Evolutionary conservation across 2,113 vertebrate species (phyloP).

Genomic region (Actinemys pallida): DNA sequence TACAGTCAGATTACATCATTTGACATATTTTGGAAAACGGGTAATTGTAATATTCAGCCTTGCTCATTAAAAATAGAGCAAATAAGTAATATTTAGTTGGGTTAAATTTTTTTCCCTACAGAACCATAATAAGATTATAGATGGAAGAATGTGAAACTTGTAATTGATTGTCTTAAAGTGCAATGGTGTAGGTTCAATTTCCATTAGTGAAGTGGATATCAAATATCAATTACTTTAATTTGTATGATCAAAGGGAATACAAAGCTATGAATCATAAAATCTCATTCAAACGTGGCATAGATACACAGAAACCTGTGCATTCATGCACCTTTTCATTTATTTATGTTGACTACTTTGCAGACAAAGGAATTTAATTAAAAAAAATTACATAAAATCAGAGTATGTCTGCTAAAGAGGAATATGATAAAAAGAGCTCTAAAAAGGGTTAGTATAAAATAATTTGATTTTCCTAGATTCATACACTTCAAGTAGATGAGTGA

Average conservation of each 20-base stretch:
- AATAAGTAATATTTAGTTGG: not conserved
- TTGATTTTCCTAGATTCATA: not conserved
- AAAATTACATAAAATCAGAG: not conserved
- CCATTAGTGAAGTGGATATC: rapidly evolving
- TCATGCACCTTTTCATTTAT: not conserved
- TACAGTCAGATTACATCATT: not conserved
- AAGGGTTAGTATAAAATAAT: not conserved
- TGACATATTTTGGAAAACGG: not conserved
- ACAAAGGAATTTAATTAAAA: not conserved
- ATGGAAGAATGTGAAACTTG: not conserved
- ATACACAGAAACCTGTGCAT: not conserved
- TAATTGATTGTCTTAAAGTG: not conserved
- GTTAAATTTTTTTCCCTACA: not conserved
- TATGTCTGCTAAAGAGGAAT: not conserved
- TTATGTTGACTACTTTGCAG: not conserved
- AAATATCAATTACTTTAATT: not conserved
- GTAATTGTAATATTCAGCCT: not conserved
- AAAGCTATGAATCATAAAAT: not conserved
- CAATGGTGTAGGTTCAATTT: not conserved
- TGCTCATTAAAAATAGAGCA: not conserved
- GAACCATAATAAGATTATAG: not conserved
- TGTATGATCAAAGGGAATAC: not conserved
- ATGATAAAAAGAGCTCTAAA: not conserved
- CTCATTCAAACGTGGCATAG: not conserved
- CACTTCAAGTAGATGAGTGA: not conserved